Evolutionary conservation across 1,140 invertebrate species (phyloP), one percentile per base, ranked within the genome.

Genomic region (Drosophila littoralis): DNA sequence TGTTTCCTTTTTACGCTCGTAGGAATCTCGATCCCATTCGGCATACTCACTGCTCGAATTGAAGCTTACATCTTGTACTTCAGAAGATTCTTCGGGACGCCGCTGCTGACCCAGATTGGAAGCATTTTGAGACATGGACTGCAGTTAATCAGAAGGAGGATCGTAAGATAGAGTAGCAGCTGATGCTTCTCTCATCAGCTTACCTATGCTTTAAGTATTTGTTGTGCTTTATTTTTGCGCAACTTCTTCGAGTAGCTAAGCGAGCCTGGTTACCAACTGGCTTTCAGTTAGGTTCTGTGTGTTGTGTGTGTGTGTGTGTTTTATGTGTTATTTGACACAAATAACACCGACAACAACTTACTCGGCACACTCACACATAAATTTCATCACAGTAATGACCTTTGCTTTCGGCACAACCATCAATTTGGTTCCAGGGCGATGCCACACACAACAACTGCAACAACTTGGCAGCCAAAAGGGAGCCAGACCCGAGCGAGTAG

Each of bases 381-480:
- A 68, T 88, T 70, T 88, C 79, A 79, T 71, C 79, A 77, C 68
- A 51, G 42, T 73, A 68, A 80, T 71, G 83, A 83, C 57, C 79
- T 66, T 74, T 71, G 61, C 73, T 86, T 79, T 86, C 83, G 73
- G 10, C 83, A 46, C 33, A 42, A 32, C 35, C 72, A 86, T 86
- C 72, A 88, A 88, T 86, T 88, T 54, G 54, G 28, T n/a, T 35
- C 22, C 36, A 22, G 13, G 9, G 10, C 55, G 13, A 67, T 67
- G 64, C 55, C 64, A 67, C 64, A 73, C 59, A 70, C 59, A 63
- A 63, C 40, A 54, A 63, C 38, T 15, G 15, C 36, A 77, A 71
- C 36, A 77, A 75, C 78, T 69, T 75, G 79, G 80, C 84, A 86
- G 83, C 83, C 83, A 83, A 58, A 77, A 77, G 72, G 83, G 83